Conservation (phyloP, 2,888 invertebrate genomes). For the Thymelicus sylvestris region DNA sequence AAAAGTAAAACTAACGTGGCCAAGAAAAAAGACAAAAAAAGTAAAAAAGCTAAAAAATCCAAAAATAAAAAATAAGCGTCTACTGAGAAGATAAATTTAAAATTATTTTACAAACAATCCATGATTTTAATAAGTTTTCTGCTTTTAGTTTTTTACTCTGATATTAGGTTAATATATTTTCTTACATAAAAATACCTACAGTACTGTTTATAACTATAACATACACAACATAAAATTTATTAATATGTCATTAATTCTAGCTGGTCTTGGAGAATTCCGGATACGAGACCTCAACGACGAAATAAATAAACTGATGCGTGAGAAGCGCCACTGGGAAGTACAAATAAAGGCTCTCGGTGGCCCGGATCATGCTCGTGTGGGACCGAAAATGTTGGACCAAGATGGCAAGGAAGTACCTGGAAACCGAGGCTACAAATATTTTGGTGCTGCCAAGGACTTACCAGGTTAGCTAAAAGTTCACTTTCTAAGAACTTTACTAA, state of each 20-base stretch:
- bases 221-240: neutral
- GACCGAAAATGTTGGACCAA: constrained; percentile 96
- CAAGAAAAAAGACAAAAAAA: constrained; percentile 48
- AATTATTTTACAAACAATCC: neutral
- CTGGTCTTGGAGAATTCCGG: constrained; percentile 99
- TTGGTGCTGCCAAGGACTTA: constrained; percentile 98
- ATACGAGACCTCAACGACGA: constrained; percentile 99
- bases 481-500: too few relatives aligned
- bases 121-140: neutral
- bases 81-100: neutral
- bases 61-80: constrained; percentile 39
- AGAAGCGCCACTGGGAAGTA: constrained; percentile 99
- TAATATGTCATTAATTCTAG: constrained; percentile 64
- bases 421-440: constrained; percentile 99
- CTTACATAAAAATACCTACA: neutral
- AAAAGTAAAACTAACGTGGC: constrained; percentile 47
- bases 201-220: neutral
- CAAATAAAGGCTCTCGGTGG: constrained; percentile 98
- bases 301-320: constrained; percentile 98
- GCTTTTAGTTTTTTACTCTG: neutral
- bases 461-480: constrained; percentile 85
- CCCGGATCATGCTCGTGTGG: constrained; percentile 95
- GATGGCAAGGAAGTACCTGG: constrained; percentile 99
- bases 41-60: constrained; percentile 47
- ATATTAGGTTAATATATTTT: neutral